These are phyloP conservation scores for Mesodorylaimus sp. DNA, from an alignment of 2,888 invertebrate genomes.

Conservation along the genomic window DNA sequence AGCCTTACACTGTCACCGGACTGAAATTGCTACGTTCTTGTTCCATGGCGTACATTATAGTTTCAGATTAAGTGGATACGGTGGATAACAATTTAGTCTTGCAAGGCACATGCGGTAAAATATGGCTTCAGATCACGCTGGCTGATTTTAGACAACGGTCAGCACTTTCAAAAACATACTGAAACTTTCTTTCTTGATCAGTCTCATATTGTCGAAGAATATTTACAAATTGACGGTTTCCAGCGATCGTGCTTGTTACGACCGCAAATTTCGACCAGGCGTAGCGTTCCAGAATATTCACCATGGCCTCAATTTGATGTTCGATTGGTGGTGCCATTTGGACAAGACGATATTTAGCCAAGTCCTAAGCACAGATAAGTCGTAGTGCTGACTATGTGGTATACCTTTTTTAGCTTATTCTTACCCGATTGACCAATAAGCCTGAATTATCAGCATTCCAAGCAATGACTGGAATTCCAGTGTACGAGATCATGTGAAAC, in stretches of 20 bases:
- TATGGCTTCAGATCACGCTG: too few species aligned
- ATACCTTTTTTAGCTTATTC: not conserved
- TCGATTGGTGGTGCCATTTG: conserved; percentile 89
- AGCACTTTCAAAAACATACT: too few species aligned
- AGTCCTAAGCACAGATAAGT: conserved; percentile 1
- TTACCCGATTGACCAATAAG: conserved; percentile 22
- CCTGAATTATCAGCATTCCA: conserved; percentile 97
- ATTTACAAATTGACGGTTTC: conserved; percentile 15
- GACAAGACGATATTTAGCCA: conserved; percentile 11
- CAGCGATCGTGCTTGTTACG: conserved; percentile 23
- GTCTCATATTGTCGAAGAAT: not conserved
- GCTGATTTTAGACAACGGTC: too few species aligned
- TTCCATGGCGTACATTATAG: too few species aligned
- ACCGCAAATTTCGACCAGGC: conserved; percentile 26
- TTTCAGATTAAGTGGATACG: too few species aligned
- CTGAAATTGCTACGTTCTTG: too few species aligned
- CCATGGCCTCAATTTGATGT: conserved; percentile 87
- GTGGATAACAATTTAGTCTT: too few species aligned
- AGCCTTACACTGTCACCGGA: too few species aligned
- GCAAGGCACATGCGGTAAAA: too few species aligned
- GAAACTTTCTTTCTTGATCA: not conserved
- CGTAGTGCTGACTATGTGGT: not conserved
- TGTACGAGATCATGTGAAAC: conserved; percentile 16
- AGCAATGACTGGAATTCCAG: conserved; percentile 78
- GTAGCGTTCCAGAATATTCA: conserved; percentile 78